Percentiles rank a stretch among this genome's conserved stretches.
Conservation (phyloP, 2,888 invertebrate species). For the Eutolmus rufibarbis region DNA sequence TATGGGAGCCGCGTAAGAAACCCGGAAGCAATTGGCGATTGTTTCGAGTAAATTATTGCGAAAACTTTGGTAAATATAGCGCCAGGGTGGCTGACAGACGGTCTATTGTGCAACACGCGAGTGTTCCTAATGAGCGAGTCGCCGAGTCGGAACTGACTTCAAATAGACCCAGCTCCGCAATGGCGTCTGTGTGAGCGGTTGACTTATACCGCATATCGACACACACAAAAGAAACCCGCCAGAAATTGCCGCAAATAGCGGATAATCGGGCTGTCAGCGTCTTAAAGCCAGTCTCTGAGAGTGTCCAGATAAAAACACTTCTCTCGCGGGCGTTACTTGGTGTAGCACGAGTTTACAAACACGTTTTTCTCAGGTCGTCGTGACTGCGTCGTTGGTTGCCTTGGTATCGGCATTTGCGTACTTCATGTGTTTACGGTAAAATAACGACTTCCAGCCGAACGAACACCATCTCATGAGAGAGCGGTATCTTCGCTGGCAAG, state of each 20-base stretch:
- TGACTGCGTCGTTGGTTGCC: background rate
- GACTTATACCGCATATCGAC: background rate
- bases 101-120: constrained; percentile 31
- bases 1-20: background rate
- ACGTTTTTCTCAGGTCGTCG: background rate
- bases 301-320: background rate
- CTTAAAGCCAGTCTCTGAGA: background rate
- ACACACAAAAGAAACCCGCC: background rate
- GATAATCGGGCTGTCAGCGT: background rate
- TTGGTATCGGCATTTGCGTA: background rate
- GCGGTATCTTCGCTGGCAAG: background rate
- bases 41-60: constrained; percentile 22
- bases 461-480: background rate
- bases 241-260: constrained; percentile 1
- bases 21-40: constrained; percentile 8
- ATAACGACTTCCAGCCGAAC: background rate
- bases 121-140: constrained; percentile 10
- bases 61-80: constrained; percentile 24
- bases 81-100: background rate
- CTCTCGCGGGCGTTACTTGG: background rate
- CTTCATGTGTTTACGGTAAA: constrained; percentile 3
- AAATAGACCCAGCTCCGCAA: background rate
- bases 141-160: constrained; percentile 30
- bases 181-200: background rate
- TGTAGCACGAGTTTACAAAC: background rate